Evolutionary conservation across 2,797 vertebrate species (phyloP), one percentile per base, ranked within the genome.

Genomic region (Lepilemur ruficaudatus): DNA sequence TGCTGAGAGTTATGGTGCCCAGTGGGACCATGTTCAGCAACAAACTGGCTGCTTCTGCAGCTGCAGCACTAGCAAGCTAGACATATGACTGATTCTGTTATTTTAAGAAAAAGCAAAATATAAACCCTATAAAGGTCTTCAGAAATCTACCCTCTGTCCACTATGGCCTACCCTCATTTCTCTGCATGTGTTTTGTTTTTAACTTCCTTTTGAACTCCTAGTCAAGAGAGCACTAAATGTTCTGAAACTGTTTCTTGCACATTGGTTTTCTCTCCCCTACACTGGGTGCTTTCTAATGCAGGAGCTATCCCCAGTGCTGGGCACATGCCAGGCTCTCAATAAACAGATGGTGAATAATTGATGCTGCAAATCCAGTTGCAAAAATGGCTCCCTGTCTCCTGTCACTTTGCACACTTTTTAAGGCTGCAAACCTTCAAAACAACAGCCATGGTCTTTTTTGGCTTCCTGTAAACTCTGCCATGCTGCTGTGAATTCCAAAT

Each of bases 61-160:
- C 7, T 20, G 59, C 18, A 67, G 55, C 6, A 20, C 30, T 41
- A 6, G 63, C 57, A 72, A 67, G 41, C 28, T 18, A 38, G 43
- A 46, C n/a, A 65, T 10, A 18, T 11, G 82, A 55, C 46, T 72
- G 41, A 30, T 67, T 87, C 32, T 55, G 13, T 25, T 55, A 79
- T 52, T 72, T 52, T 30, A 91, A 75, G 41, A 38, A 43, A 89
- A 96, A 70, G 63, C 52, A 80, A 86, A 89, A 86, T 11, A 59
- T 22, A 91, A 52, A 14, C 20, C 11, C 75, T 20, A 32, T 9
- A 90, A 52, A 97, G 28, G 48, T 38, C 52, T 84, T 85, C 50
- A 63, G 82, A 97, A 85, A 95, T 46, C 78, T 3, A 35, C 35
- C 69, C 30, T 61, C 46, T 82, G 90, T 57, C 8, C 20, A 55